Evolutionary conservation across 1,140 invertebrate species (phyloP), one percentile per base, ranked within the genome.

Genomic region (Marisa cornuarietis): DNA sequence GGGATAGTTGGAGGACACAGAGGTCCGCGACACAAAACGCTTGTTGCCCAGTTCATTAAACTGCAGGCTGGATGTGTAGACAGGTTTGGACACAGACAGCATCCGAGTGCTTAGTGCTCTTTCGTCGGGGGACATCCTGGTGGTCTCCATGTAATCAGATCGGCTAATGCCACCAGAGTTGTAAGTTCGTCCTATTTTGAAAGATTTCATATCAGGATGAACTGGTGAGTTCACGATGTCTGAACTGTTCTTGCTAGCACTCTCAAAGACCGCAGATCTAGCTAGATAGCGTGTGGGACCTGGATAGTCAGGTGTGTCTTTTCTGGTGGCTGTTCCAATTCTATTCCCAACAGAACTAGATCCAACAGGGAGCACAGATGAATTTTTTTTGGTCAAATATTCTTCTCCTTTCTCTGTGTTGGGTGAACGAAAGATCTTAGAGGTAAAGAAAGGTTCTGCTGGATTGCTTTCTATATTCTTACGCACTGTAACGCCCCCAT

Each of bases 11-110:
- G 65, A 85, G 11, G 87, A 88, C 31, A 87, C 87, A 62, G 87
- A 88, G 10, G 86, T 86, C 69, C 82, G 85, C 49, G 87, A 88
- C 5, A 88, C 82, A 54, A 85, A 86, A 73, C 85, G 83, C 76
- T 80, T 85, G 42, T 79, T 78, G 18, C 78, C 76, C 26, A 78
- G 9, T 0, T 76, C 79, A 31, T 78, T 24, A 68, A 79, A 81
- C 0, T 79, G 77, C 22, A 78, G 81, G 65, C 71, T 51, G 24
- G 63, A 76, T 20, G 78, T 58, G 42, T 68, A 83, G 31, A 81
- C 77, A 68, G 80, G 79, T 49, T 80, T 79, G n/a, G 80, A 76
- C 11, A 73, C 51, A 52, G 80, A 80, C 16, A 79, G 71, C 22
- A 71, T 82, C 18, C 63, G 63, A 18, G 62, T 78, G 71, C 58